Evolutionary conservation across 2,113 vertebrate genomes (phyloP), one percentile per base, ranked within the genome.

Genomic region (Glaucomys volans): DNA sequence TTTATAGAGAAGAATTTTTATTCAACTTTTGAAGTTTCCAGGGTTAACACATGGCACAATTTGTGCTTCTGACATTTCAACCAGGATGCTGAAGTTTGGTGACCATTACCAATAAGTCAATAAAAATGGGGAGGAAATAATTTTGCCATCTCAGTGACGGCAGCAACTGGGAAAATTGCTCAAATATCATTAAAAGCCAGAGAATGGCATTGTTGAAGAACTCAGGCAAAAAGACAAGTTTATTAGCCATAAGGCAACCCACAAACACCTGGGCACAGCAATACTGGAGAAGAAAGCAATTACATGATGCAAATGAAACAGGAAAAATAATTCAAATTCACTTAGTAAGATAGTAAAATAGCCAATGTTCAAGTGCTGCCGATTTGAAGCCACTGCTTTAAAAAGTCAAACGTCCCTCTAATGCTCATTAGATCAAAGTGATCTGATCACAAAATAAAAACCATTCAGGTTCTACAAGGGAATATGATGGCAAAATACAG

Each of bases 371-470:
- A 85, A 88, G 18, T 67, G 42, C n/a, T 86, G 35, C 26, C 94
- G 91, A 93, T 67, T 40, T 67, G 69, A 95, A 91, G 69, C 35
- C 90, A 80, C 9, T 79, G 50, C 44, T 96, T 96, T 93, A 67
- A 90, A 95, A 92, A 96, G 69, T 44, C 67, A 90, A 96, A 95
- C 24, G 90, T 95, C 79, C 4, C n/a, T 76, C 91, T 71, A 62
- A 94, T 71, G 32, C 76, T 83, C 64, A 71, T 10, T 79, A 69
- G 32, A 91, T 91, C 83, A 91, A 74, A 62, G 76, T 87, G 62
- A 98, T 95, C 93, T 94, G 66, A 96, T 96, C 18, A 32, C 67
- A 97, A 90, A 97, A 95, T 62, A 64, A 87, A 97, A 93, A 4
- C 8, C 59, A n/a, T 59, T 57, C 32, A 95, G 94, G 94, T 96